These are phyloP conservation scores for Corythaixoides concolor DNA, from an alignment of 2,113 vertebrate species.

Conservation along the genomic window DNA sequence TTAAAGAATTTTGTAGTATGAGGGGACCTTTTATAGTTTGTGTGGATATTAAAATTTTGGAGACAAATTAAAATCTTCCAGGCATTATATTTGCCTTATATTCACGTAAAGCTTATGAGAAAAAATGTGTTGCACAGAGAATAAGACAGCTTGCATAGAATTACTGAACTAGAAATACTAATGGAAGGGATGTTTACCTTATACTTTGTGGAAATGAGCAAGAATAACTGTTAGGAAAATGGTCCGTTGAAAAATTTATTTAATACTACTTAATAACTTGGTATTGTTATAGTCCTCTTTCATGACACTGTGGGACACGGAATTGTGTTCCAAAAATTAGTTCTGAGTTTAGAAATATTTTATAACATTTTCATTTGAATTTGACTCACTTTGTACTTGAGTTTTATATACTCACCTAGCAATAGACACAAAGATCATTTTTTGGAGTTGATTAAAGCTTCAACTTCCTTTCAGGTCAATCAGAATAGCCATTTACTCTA, in stretches of 20 bases:
- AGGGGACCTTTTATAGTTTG: background rate
- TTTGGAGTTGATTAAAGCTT: background rate
- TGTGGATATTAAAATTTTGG: background rate
- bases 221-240: background rate
- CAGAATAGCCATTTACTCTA: background rate
- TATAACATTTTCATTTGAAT: background rate
- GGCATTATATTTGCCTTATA: background rate
- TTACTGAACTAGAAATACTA: background rate
- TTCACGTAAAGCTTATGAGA: background rate
- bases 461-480: background rate
- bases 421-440: background rate
- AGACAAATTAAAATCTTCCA: background rate
- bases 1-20: background rate
- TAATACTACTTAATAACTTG: background rate
- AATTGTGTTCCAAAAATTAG: background rate
- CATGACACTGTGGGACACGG: background rate
- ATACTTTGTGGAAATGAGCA: background rate
- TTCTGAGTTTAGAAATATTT: background rate
- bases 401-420: background rate
- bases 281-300: background rate
- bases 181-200: background rate
- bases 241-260: background rate
- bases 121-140: background rate
- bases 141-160: background rate
- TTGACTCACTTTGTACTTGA: background rate